Evolutionary conservation across 2,797 vertebrate species (phyloP).

Genomic region (Urosaurus nigricauda): DNA sequence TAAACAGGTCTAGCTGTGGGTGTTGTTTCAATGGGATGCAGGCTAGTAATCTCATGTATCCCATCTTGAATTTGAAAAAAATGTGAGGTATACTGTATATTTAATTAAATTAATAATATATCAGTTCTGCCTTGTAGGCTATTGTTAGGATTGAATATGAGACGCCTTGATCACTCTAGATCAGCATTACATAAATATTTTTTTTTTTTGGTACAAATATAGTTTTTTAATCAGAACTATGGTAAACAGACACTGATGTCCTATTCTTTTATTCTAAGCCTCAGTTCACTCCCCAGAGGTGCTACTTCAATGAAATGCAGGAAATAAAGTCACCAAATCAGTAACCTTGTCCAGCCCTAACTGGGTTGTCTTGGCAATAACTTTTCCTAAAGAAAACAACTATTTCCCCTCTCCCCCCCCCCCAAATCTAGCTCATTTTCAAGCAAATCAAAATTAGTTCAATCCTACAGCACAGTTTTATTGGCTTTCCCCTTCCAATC

Average conservation of each 20-base stretch:
- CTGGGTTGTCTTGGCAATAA: neutral
- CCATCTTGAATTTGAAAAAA: neutral
- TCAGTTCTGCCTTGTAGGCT: neutral
- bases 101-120: neutral
- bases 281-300: neutral
- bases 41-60: neutral
- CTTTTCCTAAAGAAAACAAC: neutral
- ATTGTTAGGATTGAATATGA: neutral
- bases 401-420: neutral
- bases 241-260: neutral
- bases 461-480: neutral
- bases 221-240: neutral
- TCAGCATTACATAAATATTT: too few relatives aligned
- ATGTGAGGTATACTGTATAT: neutral
- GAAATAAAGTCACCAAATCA: neutral
- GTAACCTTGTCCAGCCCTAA: neutral
- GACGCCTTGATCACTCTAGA: too few relatives aligned
- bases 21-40: neutral
- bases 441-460: neutral
- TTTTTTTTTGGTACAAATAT: too few relatives aligned
- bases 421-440: neutral
- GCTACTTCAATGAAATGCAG: neutral
- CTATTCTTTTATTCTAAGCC: neutral
- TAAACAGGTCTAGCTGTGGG: neutral
- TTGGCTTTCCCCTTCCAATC: neutral